phyloP scores from a whole-genome alignment of 35 echinoderm and acorn worm species.

The Heliocidaris erythrogramma region DNA sequence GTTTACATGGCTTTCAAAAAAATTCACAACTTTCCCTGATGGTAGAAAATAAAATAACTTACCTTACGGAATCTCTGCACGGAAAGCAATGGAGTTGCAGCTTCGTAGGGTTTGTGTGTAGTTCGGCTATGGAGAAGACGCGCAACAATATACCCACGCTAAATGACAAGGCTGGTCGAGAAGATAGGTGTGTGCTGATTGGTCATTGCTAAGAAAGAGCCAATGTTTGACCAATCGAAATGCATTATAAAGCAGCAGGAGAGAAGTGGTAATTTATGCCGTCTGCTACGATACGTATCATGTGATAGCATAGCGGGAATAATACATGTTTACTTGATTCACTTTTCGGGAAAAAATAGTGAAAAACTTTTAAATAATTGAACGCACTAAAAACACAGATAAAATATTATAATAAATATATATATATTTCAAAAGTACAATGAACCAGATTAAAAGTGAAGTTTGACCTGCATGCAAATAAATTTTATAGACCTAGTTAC shows the following conservation, averaged over 20 bases:
- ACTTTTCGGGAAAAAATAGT: not conserved
- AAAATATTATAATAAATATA: not conserved
- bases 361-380: not conserved
- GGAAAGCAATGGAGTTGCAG: not conserved
- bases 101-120: slow-evolving; percentile 38
- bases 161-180: slow-evolving; percentile 57
- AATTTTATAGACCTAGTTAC: too few relatives aligned
- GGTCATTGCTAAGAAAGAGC: slow-evolving; percentile 75
- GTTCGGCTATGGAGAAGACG: slow-evolving; percentile 44
- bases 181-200: slow-evolving; percentile 60
- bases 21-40: not conserved
- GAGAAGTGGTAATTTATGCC: slow-evolving; percentile 49
- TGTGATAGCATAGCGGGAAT: slow-evolving; percentile 49
- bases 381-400: not conserved
- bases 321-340: not conserved
- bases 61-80: slow-evolving; percentile 38
- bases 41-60: slow-evolving; percentile 22
- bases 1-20: not conserved
- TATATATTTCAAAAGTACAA: not conserved
- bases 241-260: slow-evolving; percentile 43
- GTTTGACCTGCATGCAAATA: too few relatives aligned
- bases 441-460: too few relatives aligned
- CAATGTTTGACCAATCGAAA: slow-evolving; percentile 79
- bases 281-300: slow-evolving; percentile 49
- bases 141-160: slow-evolving; percentile 76